phyloP scores from a whole-genome alignment of 2,113 vertebrate genomes.

The Morphnarchus princeps region DNA sequence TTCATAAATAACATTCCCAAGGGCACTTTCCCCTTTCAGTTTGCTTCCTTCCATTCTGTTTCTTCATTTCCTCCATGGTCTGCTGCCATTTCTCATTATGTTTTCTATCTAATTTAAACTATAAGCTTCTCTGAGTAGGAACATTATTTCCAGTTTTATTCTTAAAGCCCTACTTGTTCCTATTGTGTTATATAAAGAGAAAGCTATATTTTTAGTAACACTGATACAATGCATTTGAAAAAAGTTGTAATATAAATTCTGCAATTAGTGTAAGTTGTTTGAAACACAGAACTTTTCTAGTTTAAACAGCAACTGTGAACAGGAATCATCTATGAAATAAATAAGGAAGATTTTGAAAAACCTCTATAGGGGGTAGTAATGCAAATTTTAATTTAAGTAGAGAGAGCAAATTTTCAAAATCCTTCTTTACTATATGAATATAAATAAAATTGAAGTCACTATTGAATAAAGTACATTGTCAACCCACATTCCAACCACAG shows the following conservation, averaged over 20 bases:
- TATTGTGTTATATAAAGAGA: not conserved
- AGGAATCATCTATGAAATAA: not conserved
- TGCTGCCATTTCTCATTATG: not conserved
- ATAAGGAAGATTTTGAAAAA: not conserved
- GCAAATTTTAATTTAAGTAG: not conserved
- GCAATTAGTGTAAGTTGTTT: not conserved
- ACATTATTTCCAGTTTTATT: not conserved
- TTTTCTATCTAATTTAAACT: not conserved
- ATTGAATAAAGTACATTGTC: not conserved
- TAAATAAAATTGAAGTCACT: not conserved
- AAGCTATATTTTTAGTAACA: not conserved
- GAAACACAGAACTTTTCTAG: not conserved
- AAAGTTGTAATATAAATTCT: not conserved
- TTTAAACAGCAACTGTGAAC: not conserved
- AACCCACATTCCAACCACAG: not conserved
- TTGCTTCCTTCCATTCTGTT: not conserved
- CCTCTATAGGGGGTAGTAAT: fast-evolving
- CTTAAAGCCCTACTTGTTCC: not conserved
- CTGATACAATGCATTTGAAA: not conserved
- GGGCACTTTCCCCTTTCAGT: not conserved
- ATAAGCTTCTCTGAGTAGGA: not conserved
- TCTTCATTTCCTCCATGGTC: not conserved
- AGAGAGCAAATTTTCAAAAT: not conserved
- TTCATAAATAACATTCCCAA: not conserved
- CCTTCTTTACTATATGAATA: not conserved